Evolutionary conservation across 2,113 vertebrate genomes (phyloP).

Genomic region (Hirundichthys speculiger): DNA sequence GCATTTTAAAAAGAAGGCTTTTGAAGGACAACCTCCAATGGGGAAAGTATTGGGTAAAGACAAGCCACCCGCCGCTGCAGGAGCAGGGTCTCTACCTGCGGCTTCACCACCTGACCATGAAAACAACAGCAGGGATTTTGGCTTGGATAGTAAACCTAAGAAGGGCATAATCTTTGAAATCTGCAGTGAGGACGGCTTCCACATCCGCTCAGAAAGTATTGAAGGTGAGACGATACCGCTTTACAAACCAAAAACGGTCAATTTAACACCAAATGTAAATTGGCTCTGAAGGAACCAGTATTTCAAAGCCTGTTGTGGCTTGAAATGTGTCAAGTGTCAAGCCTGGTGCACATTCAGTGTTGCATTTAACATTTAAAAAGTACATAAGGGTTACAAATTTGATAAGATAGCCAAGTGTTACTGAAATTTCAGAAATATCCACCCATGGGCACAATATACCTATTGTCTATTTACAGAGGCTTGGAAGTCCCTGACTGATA

Average conservation of each 20-base stretch:
- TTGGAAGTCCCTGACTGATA: constrained; percentile 97
- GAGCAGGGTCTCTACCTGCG: constrained; percentile 78
- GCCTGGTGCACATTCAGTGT: too few species aligned
- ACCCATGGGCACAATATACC: background rate
- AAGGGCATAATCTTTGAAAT: constrained; percentile 98
- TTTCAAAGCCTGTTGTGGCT: too few species aligned
- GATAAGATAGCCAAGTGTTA: too few species aligned
- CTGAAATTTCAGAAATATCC: too few species aligned
- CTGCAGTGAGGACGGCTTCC: constrained; percentile 97
- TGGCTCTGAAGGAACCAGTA: background rate
- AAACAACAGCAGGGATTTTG: constrained; percentile 84
- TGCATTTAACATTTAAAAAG: background rate
- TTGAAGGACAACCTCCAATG: constrained; percentile 33
- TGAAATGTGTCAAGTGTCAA: too few species aligned
- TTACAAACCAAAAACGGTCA: background rate
- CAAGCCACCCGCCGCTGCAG: constrained; percentile 41
- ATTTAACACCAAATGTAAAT: background rate
- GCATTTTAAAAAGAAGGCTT: constrained; percentile 69
- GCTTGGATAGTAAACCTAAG: constrained; percentile 87
- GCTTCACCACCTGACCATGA: constrained; percentile 89
- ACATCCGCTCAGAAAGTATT: constrained; percentile 95
- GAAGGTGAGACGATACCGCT: constrained; percentile 84
- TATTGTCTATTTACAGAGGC: constrained; percentile 83
- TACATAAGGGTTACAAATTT: too few species aligned
- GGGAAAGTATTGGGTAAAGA: constrained; percentile 60